Evolutionary conservation across 2,888 invertebrate species (phyloP).

Genomic region (Furcula furcula): DNA sequence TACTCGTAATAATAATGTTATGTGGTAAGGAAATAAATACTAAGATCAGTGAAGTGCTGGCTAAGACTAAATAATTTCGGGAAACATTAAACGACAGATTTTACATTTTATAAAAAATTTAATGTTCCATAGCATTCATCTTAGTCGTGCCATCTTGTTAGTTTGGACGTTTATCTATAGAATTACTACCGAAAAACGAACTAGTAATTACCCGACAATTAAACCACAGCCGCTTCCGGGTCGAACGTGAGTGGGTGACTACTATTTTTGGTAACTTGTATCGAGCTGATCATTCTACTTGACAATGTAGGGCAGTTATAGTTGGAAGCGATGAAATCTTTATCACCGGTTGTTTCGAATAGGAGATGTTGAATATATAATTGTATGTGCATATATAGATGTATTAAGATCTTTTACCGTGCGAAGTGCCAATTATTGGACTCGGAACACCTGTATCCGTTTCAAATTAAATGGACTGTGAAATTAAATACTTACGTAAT

Average conservation of each 20-base stretch:
- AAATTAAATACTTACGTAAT: background rate
- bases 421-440: background rate
- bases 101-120: too few species aligned
- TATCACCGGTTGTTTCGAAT: constrained; percentile 16
- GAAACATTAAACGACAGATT: too few species aligned
- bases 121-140: too few species aligned
- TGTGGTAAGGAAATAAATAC: too few species aligned
- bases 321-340: constrained; percentile 24
- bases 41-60: too few species aligned
- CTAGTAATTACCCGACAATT: constrained; percentile 32
- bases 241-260: constrained; percentile 49
- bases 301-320: constrained; percentile 36
- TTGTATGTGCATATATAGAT: too few species aligned
- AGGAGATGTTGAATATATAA: constrained; percentile 1
- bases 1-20: constrained; percentile 12
- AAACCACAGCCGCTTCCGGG: constrained; percentile 45
- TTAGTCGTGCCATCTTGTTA: too few species aligned
- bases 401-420: background rate
- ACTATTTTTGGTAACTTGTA: constrained; percentile 63
- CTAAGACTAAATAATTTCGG: too few species aligned
- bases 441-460: background rate
- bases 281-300: constrained; percentile 25
- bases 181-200: too few species aligned
- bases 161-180: too few species aligned
- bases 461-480: background rate